These are phyloP conservation scores for Trisateles emortualis DNA, from an alignment of 2,888 invertebrate genomes.

Conservation along the genomic window DNA sequence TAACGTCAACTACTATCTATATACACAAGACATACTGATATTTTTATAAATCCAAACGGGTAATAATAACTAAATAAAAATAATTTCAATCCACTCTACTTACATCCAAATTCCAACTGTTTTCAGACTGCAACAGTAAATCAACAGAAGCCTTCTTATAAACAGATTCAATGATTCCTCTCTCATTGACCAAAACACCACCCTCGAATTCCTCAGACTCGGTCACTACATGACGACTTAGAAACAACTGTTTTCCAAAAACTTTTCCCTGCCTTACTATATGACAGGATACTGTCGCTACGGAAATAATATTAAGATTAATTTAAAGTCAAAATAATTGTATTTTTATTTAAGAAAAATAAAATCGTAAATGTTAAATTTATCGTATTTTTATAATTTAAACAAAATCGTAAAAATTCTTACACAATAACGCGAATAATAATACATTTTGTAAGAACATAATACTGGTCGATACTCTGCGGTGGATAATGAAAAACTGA, in stretches of 20 bases:
- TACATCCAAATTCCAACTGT: slow-evolving; percentile 48
- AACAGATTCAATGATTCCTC: slow-evolving; percentile 87
- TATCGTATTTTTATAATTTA: too few species aligned
- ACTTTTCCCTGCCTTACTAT: slow-evolving; percentile 29
- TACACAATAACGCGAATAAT: slow-evolving; percentile 37
- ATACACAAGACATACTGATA: too few species aligned
- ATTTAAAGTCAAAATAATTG: background rate
- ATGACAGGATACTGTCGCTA: slow-evolving; percentile 31
- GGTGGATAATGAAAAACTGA: slow-evolving; percentile 39
- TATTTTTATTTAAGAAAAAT: background rate
- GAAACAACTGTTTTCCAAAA: slow-evolving; percentile 63
- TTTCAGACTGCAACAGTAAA: slow-evolving; percentile 32
- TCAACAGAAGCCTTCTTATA: slow-evolving; percentile 76
- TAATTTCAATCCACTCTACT: slow-evolving; percentile 1
- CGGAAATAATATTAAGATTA: slow-evolving; percentile 14
- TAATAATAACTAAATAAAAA: too few species aligned
- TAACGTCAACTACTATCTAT: too few species aligned
- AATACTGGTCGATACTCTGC: slow-evolving; percentile 27
- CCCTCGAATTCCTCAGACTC: slow-evolving; percentile 84
- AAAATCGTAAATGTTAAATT: too few species aligned
- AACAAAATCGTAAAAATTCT: slow-evolving; percentile 15
- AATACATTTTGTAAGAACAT: slow-evolving; percentile 37
- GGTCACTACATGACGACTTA: slow-evolving; percentile 81
- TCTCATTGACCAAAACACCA: slow-evolving; percentile 85
- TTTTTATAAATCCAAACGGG: too few species aligned